Percentiles rank a stretch among this genome's conserved stretches.
Evolutionary conservation across 2,113 vertebrate species (phyloP).

Genomic region (Axis porcinus): DNA sequence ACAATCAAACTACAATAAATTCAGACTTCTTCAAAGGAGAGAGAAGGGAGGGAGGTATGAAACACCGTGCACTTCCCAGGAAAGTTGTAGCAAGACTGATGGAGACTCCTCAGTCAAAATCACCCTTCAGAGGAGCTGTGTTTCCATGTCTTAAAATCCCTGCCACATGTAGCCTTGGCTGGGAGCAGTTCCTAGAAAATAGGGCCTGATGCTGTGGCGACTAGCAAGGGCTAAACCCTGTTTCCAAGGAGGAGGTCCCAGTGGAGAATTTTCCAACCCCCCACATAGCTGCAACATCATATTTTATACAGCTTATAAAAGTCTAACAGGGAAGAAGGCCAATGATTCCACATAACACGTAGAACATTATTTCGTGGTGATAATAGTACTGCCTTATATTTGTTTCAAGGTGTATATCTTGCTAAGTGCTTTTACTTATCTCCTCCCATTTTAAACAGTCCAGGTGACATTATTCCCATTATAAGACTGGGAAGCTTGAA

Average conservation of each 20-base stretch:
- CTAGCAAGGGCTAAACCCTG: not conserved
- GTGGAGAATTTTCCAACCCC: not conserved
- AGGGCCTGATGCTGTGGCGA: not conserved
- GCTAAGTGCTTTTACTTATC: not conserved
- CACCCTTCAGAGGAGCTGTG: not conserved
- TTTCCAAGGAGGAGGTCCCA: not conserved
- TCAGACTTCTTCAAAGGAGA: not conserved
- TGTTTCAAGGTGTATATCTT: not conserved
- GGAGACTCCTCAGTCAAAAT: not conserved
- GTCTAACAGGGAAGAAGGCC: not conserved
- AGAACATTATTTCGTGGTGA: not conserved
- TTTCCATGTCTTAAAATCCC: not conserved
- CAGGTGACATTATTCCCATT: not conserved
- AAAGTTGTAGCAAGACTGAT: not conserved
- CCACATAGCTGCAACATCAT: not conserved
- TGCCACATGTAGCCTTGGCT: rapidly evolving
- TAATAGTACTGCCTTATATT: not conserved
- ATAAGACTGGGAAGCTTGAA: not conserved
- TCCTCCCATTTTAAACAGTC: not conserved
- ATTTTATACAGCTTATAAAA: not conserved
- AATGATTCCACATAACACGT: rapidly evolving
- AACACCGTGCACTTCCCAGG: not conserved
- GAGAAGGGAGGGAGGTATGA: not conserved
- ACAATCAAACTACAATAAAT: not conserved
- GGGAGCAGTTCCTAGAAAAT: not conserved